Base-by-base conservation (phyloP, 2,113 vertebrate species). In the Cacatua alba region DNA sequence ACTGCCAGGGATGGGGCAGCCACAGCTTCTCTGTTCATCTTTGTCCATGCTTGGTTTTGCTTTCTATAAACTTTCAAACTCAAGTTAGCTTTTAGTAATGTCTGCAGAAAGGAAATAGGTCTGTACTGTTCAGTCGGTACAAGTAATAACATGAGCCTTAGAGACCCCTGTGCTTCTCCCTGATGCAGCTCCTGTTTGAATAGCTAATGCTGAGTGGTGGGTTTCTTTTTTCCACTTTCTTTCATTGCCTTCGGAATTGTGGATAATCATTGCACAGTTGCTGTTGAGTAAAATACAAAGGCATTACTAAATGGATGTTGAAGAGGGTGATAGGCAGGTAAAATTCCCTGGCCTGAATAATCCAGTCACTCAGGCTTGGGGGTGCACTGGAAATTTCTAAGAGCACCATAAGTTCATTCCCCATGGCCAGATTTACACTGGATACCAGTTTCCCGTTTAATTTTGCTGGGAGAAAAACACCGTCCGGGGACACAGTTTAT, bases 51-150 rank as follows among this genome's bases (percentile, higher is more conserved):
- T 44, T 39, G 41, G 0, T 25, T 74, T 85, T 35, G 7, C 12
- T 62, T 76, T 62, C 84, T 24, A 0, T 2, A 0, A 52, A 16
- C 15, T 67, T 37, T 63, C 64, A 7, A 63, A 78, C 35, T 2
- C 10, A 44, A 10, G 18, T 3, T 8, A 6, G 5, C 17, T 59
- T 43, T 43, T 18, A 1, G 7, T 10, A 5, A 3, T 3, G 0
- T n/a, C 26, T 43, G 14, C 59, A 23, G 83, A 26, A 51, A 11
- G 0, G 1, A 9, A 14, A 10, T 0, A 2, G 11, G 5, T 24
- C 10, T 8, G 0, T 2, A 2, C 11, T 1, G 0, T 8, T 37
- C 35, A 2, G 23, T 2, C 2, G 64, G 12, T 26, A 1, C 14
- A 0, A 13, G 51, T 1, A 3, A 7, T 18, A 13, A 24, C 0